Conservation (phyloP, 2,888 invertebrate genomes). For the Artemia sinica region DNA sequence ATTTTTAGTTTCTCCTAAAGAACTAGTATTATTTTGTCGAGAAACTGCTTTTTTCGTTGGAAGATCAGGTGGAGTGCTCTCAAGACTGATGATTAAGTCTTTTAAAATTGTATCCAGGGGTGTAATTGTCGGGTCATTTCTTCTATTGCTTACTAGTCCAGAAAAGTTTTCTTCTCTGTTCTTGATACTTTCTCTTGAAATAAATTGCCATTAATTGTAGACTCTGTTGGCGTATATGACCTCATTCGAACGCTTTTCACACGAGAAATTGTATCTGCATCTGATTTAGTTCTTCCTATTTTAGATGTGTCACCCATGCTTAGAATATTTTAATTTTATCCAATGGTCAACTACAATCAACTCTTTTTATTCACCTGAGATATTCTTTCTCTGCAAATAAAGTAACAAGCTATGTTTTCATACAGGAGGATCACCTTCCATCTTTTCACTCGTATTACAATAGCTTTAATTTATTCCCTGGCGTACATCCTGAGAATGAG, state of each 20-base stretch:
- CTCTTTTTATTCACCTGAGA: too few relatives aligned
- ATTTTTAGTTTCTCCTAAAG: neutral
- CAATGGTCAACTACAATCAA: too few relatives aligned
- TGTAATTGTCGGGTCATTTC: neutral
- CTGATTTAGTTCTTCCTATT: slow-evolving; percentile 1
- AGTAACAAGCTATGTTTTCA: too few relatives aligned
- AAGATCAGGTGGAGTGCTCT: neutral
- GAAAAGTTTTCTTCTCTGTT: neutral
- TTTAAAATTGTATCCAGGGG: slow-evolving; percentile 6
- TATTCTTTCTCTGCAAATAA: too few relatives aligned
- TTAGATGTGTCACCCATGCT: neutral
- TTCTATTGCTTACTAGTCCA: slow-evolving; percentile 1
- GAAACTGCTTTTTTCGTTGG: neutral
- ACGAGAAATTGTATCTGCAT: neutral
- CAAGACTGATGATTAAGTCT: slow-evolving; percentile 1
- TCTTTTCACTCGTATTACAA: too few relatives aligned
- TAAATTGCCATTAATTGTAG: neutral
- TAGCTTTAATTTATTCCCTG: too few relatives aligned
- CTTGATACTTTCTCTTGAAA: neutral
- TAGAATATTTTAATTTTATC: neutral
- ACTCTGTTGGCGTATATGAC: slow-evolving; percentile 9
- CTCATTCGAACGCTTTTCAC: neutral
- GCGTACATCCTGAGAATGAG: too few relatives aligned
- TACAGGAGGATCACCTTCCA: too few relatives aligned
- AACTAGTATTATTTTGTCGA: neutral